These are phyloP conservation scores for Cacatua alba DNA, from an alignment of 2,113 vertebrate genomes.

Conservation along the genomic window DNA sequence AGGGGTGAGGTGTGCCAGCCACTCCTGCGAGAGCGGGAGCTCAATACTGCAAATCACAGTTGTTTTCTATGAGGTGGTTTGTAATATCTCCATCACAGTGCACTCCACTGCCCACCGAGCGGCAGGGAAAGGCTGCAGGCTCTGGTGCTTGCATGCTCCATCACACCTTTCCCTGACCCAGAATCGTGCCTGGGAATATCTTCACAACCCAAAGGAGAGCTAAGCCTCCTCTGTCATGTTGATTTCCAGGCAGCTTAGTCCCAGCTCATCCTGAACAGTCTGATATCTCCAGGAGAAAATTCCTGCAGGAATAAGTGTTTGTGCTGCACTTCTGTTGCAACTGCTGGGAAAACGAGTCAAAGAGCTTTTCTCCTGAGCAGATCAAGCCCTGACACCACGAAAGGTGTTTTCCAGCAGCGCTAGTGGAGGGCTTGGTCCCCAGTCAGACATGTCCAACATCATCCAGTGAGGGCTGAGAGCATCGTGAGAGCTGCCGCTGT, in stretches of 20 bases:
- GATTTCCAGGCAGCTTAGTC: not conserved
- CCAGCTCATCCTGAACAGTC: not conserved
- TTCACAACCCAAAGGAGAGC: not conserved
- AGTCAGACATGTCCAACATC: not conserved
- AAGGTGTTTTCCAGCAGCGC: not conserved
- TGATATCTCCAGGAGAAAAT: not conserved
- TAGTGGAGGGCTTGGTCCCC: not conserved
- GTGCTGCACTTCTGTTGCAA: not conserved
- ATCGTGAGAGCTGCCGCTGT: accelerated
- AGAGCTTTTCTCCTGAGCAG: not conserved
- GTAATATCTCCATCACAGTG: accelerated
- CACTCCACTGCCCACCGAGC: accelerated
- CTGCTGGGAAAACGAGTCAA: not conserved
- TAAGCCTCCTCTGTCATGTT: not conserved
- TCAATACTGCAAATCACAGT: not conserved
- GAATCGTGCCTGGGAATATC: not conserved
- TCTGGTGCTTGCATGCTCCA: accelerated
- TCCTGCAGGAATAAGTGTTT: not conserved
- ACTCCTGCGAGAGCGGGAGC: not conserved
- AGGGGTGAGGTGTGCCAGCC: not conserved
- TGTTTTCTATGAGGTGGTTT: not conserved
- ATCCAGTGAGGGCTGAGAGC: accelerated
- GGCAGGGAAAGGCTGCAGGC: not conserved
- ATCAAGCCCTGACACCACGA: not conserved
- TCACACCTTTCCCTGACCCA: not conserved